Percentiles rank a stretch among this genome's conserved stretches.
Conservation (phyloP, 2,797 vertebrate genomes). For the Taeniopygia guttata region DNA sequence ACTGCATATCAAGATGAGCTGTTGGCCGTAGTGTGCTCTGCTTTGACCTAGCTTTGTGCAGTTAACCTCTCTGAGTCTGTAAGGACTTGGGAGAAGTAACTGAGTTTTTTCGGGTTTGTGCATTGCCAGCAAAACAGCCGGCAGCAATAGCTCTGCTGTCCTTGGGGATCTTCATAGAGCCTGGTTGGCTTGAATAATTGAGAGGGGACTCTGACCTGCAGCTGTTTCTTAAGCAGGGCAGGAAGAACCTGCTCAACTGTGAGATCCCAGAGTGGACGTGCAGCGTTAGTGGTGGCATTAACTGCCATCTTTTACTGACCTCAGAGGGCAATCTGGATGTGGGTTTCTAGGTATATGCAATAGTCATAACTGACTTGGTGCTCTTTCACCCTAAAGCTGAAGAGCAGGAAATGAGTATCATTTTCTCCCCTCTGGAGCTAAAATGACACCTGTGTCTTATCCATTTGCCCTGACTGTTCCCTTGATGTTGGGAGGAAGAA, state of each 20-base stretch:
- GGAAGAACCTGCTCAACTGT: constrained; percentile 50
- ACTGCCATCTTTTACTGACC: constrained; percentile 33
- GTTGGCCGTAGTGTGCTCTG: neutral
- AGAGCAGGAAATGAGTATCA: constrained; percentile 47
- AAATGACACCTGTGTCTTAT: constrained; percentile 34
- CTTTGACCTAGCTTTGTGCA: neutral
- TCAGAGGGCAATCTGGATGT: neutral
- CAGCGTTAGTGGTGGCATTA: constrained; percentile 20
- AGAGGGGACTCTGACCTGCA: constrained; percentile 51
- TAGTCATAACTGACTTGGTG: constrained; percentile 35
- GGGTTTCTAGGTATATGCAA: constrained; percentile 1
- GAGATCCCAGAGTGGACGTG: constrained; percentile 20
- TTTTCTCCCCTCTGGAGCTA: constrained; percentile 27
- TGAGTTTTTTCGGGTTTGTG: constrained; percentile 13
- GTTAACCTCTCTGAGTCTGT: neutral
- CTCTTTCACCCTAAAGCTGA: constrained; percentile 28
- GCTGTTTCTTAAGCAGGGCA: constrained; percentile 42
- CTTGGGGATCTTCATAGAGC: constrained; percentile 19
- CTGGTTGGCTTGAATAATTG: constrained; percentile 13
- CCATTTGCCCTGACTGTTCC: neutral
- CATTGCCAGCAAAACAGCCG: constrained; percentile 9
- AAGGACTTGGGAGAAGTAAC: neutral
- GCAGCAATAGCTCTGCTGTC: neutral
- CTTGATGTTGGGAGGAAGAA: constrained; percentile 5
- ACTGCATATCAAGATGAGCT: neutral